phyloP scores from a whole-genome alignment of 2,113 vertebrate species.

The Xiphorhynchus elegans region DNA sequence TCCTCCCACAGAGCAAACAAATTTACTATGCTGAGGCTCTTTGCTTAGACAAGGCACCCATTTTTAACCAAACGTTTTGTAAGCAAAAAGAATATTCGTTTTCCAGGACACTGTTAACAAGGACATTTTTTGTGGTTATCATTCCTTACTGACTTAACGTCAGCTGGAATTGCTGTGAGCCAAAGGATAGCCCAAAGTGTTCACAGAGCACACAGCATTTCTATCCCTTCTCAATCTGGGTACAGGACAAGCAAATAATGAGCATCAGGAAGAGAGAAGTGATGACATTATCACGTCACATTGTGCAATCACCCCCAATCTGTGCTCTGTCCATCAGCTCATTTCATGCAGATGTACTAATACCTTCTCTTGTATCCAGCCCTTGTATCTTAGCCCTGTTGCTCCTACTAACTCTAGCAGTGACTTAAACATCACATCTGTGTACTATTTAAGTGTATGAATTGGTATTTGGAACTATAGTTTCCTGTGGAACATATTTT shows the following conservation, averaged over 20 bases:
- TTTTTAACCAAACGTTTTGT: slow-evolving; percentile 16
- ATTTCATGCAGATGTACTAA: neutral
- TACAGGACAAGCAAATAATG: neutral
- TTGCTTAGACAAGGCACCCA: neutral
- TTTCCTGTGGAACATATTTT: neutral
- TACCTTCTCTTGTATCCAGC: neutral
- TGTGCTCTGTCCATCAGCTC: neutral
- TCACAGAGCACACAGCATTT: neutral
- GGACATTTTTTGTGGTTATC: neutral
- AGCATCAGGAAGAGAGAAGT: neutral
- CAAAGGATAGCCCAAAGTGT: neutral
- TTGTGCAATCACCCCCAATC: neutral
- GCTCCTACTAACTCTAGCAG: neutral
- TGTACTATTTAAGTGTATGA: neutral
- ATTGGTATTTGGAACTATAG: neutral
- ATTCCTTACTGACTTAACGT: neutral
- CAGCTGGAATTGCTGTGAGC: neutral
- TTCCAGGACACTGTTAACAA: neutral
- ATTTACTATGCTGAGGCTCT: slow-evolving; percentile 5
- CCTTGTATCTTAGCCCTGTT: neutral
- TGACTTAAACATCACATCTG: too few species aligned
- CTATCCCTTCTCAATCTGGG: neutral
- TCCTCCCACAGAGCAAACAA: neutral
- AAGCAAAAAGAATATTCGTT: neutral
- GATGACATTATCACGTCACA: neutral